These are phyloP conservation scores for Brachyptera risi DNA, from an alignment of 2,888 invertebrate genomes.

Conservation along the genomic window DNA sequence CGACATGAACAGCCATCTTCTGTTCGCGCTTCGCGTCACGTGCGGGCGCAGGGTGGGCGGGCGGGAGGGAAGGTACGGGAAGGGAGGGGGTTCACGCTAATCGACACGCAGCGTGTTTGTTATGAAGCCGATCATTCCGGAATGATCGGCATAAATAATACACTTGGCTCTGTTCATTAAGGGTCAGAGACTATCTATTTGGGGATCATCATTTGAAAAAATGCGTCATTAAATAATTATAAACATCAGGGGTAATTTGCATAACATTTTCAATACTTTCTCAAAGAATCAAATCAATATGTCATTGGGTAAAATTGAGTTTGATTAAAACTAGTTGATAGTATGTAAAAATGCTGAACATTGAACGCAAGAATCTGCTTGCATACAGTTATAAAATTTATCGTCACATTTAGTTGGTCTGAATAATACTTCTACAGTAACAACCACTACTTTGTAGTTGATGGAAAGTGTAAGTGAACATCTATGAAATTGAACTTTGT, in stretches of 20 bases:
- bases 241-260: conserved; percentile 10
- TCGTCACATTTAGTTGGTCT: neutral
- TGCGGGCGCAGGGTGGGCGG: conserved; percentile 25
- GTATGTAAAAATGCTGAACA: neutral
- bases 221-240: neutral
- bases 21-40: conserved; percentile 20
- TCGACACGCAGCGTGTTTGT: neutral
- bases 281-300: neutral
- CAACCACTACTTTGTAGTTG: no score
- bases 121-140: neutral
- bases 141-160: neutral
- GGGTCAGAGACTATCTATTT: neutral
- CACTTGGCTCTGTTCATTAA: conserved; percentile 4
- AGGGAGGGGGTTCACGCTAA: conserved; percentile 25
- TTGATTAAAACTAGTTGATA: neutral
- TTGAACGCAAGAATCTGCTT: neutral
- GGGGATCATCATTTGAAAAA: conserved; percentile 2
- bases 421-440: no score
- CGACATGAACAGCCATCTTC: conserved; percentile 21
- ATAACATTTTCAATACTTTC: neutral
- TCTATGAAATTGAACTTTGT: neutral
- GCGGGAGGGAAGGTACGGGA: conserved; percentile 31
- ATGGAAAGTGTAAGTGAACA: neutral
- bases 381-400: neutral
- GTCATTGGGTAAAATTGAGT: conserved; percentile 7